These are phyloP conservation scores for Omphaloscelis lunosa DNA, from an alignment of 2,888 invertebrate species.

Conservation along the genomic window DNA sequence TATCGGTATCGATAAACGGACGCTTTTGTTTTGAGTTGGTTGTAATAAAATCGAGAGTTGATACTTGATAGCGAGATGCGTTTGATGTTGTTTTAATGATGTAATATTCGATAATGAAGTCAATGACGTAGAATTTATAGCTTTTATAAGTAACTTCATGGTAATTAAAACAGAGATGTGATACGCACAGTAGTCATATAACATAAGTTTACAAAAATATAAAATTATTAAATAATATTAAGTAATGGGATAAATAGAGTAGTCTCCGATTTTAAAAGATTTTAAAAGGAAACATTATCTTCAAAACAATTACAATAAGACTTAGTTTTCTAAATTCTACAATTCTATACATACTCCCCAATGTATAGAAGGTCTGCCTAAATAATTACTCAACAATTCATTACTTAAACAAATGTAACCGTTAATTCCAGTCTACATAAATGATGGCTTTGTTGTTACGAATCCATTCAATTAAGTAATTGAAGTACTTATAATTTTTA, in stretches of 20 bases:
- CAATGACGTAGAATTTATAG: slow-evolving; percentile 15
- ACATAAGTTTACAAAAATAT: not conserved
- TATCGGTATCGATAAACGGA: slow-evolving; percentile 35
- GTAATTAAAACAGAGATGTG: slow-evolving; percentile 18
- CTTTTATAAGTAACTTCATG: not conserved
- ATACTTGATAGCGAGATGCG: slow-evolving; percentile 12
- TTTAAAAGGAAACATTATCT: not conserved
- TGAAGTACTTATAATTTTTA: slow-evolving; percentile 33
- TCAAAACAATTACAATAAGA: not conserved
- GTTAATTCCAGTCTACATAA: slow-evolving; percentile 30
- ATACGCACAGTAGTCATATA: not conserved
- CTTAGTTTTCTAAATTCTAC: not conserved
- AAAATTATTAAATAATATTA: not conserved
- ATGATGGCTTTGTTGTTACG: slow-evolving; percentile 39
- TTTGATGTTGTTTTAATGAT: slow-evolving; percentile 10
- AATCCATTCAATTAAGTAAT: slow-evolving; percentile 51
- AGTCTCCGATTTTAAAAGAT: not conserved
- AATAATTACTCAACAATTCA: slow-evolving; percentile 41
- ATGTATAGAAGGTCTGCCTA: slow-evolving; percentile 1
- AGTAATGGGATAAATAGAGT: not conserved
- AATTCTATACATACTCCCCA: not conserved
- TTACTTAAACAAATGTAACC: slow-evolving; percentile 38
- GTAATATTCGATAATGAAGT: slow-evolving; percentile 13
- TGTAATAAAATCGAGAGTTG: slow-evolving; percentile 19
- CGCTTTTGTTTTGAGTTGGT: slow-evolving; percentile 27